These are phyloP conservation scores for Grantiella picta DNA, from an alignment of 2,113 vertebrate species.

Conservation along the genomic window DNA sequence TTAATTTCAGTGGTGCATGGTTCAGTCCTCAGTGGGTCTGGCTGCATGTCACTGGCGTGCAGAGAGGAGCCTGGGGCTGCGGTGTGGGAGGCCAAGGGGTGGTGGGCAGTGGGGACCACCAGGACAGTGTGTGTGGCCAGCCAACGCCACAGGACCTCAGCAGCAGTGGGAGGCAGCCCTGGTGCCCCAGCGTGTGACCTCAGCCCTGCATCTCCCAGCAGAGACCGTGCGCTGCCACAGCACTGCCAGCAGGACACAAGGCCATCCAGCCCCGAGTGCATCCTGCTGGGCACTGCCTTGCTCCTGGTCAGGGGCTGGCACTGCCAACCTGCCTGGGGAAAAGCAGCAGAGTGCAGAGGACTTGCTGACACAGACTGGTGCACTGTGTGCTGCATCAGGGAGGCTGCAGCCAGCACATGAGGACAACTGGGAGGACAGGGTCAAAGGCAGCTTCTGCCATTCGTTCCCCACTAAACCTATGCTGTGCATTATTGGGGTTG, in stretches of 20 bases:
- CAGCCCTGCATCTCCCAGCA: not conserved
- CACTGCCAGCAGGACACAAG: not conserved
- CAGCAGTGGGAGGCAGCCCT: not conserved
- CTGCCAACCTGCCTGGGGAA: not conserved
- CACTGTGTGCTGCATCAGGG: not conserved
- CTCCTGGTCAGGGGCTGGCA: not conserved
- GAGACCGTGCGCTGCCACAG: rapidly evolving
- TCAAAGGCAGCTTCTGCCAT: not conserved
- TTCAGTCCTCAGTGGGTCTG: not conserved
- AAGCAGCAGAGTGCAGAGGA: not conserved
- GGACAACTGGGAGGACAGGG: not conserved
- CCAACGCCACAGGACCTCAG: not conserved
- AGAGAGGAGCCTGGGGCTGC: not conserved
- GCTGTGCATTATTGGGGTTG: not conserved
- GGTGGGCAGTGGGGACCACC: not conserved
- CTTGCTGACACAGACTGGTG: not conserved
- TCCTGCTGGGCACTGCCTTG: rapidly evolving
- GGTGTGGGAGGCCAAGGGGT: not conserved
- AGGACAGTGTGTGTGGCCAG: not conserved
- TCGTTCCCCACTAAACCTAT: not conserved
- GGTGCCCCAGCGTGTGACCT: rapidly evolving
- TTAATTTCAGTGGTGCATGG: not conserved
- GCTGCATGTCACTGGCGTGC: rapidly evolving
- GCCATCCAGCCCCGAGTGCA: rapidly evolving
- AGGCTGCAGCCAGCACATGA: not conserved